A percentile compares a stretch with the other conserved stretches of the same genome.
phyloP scores from a whole-genome alignment of 2,113 vertebrate genomes.

The Suncus etruscus region DNA sequence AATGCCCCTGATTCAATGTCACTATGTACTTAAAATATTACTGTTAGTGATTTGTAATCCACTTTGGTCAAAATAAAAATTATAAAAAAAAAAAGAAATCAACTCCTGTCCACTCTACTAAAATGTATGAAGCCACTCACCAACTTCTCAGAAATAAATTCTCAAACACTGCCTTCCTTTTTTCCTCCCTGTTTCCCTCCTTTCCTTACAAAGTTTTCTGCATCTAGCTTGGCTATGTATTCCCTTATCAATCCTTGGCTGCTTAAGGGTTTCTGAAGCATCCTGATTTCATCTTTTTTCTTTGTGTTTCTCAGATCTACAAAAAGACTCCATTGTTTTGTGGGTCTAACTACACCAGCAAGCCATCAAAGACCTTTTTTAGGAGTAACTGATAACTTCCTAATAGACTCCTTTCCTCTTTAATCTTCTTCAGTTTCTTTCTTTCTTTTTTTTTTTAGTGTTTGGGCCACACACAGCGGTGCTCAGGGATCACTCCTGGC shows the following conservation, averaged over 20 bases:
- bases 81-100: neutral
- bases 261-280: neutral
- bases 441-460: no score
- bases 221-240: neutral
- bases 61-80: no score
- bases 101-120: neutral
- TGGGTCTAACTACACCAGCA: neutral
- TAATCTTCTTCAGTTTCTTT: neutral
- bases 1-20: no score
- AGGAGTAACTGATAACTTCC: neutral
- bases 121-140: neutral
- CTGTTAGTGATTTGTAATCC: no score
- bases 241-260: neutral
- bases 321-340: neutral
- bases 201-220: no score
- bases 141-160: neutral
- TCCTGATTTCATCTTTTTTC: neutral
- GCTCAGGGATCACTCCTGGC: no score
- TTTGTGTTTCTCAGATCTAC: no score
- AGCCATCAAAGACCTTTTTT: neutral
- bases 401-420: neutral
- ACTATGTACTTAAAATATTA: no score
- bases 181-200: rapidly evolving
- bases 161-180: no score
- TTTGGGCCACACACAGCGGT: no score